A percentile compares a stretch with the other conserved stretches of the same genome.
phyloP scores from a whole-genome alignment of 2,113 vertebrate genomes.

The Axis porcinus region DNA sequence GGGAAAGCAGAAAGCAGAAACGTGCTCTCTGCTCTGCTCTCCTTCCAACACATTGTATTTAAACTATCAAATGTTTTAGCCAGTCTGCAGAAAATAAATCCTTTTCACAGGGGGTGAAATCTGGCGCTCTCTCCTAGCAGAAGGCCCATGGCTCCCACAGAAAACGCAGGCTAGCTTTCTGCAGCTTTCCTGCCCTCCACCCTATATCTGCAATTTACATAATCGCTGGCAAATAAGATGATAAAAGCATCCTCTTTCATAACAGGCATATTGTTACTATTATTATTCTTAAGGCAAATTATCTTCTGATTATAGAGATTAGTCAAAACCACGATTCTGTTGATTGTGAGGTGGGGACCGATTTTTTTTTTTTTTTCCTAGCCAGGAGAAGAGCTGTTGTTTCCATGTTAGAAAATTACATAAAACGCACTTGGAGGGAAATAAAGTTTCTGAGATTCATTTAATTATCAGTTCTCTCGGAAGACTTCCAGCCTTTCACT shows the following conservation, averaged over 20 bases:
- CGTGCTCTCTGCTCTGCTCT: neutral
- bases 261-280: constrained; percentile 63
- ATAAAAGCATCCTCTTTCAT: constrained; percentile 53
- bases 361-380: constrained; percentile 54
- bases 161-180: neutral
- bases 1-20: neutral
- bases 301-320: constrained; percentile 68
- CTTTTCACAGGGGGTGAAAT: neutral
- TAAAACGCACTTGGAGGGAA: constrained; percentile 20
- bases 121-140: neutral
- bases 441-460: constrained; percentile 18
- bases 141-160: constrained; percentile 14
- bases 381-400: constrained; percentile 61
- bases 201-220: constrained; percentile 54
- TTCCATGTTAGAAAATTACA: constrained; percentile 46
- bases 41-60: neutral
- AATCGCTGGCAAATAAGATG: constrained; percentile 58
- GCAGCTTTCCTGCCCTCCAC: neutral
- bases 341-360: constrained; percentile 41
- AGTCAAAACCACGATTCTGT: constrained; percentile 55
- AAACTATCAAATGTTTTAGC: neutral
- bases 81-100: constrained; percentile 24
- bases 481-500: neutral
- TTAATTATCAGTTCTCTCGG: neutral
- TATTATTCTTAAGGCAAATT: constrained; percentile 66